Evolutionary conservation across 2,888 invertebrate species (phyloP).

Genomic region (Luperina testacea): DNA sequence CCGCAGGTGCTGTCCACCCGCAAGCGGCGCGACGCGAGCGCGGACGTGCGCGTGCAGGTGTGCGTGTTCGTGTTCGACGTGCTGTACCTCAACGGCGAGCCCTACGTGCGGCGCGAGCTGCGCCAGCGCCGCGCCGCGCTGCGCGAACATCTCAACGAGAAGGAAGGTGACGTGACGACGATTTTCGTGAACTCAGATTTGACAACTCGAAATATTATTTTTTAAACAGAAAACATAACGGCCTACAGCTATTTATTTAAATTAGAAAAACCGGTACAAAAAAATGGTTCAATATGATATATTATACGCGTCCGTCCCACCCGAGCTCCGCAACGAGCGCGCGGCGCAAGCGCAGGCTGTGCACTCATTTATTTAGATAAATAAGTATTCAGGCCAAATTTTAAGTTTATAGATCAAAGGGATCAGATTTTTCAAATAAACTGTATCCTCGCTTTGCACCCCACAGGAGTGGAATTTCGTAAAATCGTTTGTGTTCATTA

Average conservation of each 20-base stretch:
- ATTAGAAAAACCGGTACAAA: neutral
- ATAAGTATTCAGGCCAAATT: too few species aligned
- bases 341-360: too few species aligned
- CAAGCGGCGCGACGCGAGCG: slow-evolving; percentile 95
- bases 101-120: slow-evolving; percentile 95
- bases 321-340: neutral
- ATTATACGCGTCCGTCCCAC: neutral
- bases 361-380: too few species aligned
- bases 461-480: too few species aligned
- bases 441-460: too few species aligned
- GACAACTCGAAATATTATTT: neutral
- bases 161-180: slow-evolving; percentile 84
- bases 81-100: slow-evolving; percentile 96
- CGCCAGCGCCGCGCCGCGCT: slow-evolving; percentile 93
- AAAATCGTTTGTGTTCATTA: too few species aligned
- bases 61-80: slow-evolving; percentile 99
- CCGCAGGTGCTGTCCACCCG: slow-evolving; percentile 95
- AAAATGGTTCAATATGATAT: neutral
- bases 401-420: too few species aligned
- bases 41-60: slow-evolving; percentile 92
- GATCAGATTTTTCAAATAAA: too few species aligned
- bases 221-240: too few species aligned
- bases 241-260: neutral
- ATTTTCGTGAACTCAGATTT: neutral
- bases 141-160: slow-evolving; percentile 92